Percentiles rank a stretch among this genome's conserved stretches.
phyloP scores from a whole-genome alignment of 2,797 vertebrate species.

The Sparidentex hasta region DNA sequence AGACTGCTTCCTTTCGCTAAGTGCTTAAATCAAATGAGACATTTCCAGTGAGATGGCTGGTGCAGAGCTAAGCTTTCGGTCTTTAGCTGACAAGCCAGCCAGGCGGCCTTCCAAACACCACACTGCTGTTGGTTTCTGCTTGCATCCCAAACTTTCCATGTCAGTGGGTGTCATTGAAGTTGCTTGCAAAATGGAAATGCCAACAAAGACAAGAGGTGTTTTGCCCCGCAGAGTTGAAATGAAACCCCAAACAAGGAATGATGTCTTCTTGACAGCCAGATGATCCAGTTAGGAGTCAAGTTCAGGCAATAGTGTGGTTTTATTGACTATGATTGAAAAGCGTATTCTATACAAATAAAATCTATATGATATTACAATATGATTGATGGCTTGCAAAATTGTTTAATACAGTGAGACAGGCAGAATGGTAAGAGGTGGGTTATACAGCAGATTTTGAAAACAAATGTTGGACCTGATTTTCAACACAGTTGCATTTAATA shows the following conservation, averaged over 20 bases:
- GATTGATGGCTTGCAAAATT: neutral
- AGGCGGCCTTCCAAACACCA: conserved; percentile 29
- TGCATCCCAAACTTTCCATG: conserved; percentile 29
- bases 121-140: conserved; percentile 41
- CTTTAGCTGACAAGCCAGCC: conserved; percentile 44
- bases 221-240: conserved; percentile 14
- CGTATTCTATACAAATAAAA: neutral
- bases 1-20: conserved; percentile 17
- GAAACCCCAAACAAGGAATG: conserved; percentile 9
- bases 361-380: neutral
- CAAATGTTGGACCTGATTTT: neutral
- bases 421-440: neutral
- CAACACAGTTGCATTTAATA: neutral
- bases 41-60: conserved; percentile 32
- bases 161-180: conserved; percentile 31
- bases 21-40: conserved; percentile 49
- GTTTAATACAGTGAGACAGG: neutral
- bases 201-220: conserved; percentile 5
- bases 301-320: conserved; percentile 9
- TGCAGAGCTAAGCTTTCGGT: conserved; percentile 39
- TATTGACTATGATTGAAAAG: neutral
- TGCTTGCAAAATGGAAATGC: conserved; percentile 42
- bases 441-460: neutral
- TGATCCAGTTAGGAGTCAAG: neutral
- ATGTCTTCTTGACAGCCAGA: conserved; percentile 9